These are phyloP conservation scores for Nymphalis c-album DNA, from an alignment of 2,888 invertebrate species.

Conservation along the genomic window DNA sequence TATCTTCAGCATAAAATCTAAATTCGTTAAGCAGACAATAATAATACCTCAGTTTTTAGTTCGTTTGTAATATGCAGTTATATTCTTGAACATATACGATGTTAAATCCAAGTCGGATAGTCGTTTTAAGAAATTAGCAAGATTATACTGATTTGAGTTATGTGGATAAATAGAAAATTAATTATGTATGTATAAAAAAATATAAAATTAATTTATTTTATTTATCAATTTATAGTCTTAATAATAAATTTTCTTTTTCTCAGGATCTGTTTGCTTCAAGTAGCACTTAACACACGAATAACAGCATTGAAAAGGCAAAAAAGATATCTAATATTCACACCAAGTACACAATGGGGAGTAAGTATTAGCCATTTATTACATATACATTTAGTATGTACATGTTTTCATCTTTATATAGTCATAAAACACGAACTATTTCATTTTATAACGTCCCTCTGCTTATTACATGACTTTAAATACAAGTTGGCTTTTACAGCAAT, in stretches of 20 bases:
- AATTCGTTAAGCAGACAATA: conserved; percentile 13
- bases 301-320: conserved; percentile 52
- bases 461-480: no score
- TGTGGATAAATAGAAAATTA: conserved; percentile 43
- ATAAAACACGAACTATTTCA: no score
- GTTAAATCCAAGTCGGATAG: conserved; percentile 43
- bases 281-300: conserved; percentile 18
- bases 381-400: no score
- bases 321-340: conserved; percentile 67
- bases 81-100: conserved; percentile 43
- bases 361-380: conserved; percentile 45
- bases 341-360: conserved; percentile 69
- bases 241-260: conserved; percentile 16
- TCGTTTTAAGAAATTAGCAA: conserved; percentile 40
- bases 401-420: no score
- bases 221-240: no score
- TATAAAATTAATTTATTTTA: no score
- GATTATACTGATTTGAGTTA: conserved; percentile 32
- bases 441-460: no score
- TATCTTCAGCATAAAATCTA: conserved; percentile 11
- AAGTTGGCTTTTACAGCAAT: no score
- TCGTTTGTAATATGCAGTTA: conserved; percentile 23
- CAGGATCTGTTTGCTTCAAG: conserved; percentile 35
- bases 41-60: conserved; percentile 18
- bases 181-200: conserved; percentile 41